These are phyloP conservation scores for Syngnathus acus DNA, from an alignment of 2,797 vertebrate species.

Conservation along the genomic window DNA sequence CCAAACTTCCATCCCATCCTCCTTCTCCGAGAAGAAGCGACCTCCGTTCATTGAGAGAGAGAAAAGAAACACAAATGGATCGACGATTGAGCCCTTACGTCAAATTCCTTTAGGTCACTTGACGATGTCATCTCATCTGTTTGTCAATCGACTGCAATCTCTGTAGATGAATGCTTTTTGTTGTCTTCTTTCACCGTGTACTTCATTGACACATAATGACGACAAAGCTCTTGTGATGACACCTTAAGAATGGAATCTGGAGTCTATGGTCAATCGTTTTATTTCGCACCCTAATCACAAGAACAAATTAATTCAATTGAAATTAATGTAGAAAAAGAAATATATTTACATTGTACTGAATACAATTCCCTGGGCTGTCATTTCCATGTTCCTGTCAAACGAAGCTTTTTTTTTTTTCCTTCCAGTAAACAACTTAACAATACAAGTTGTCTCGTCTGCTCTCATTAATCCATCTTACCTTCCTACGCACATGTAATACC, in stretches of 20 bases:
- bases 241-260: not conserved
- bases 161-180: constrained; percentile 16
- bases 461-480: constrained; percentile 57
- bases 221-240: not conserved
- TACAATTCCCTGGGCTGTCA: not conserved
- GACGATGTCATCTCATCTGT: constrained; percentile 1
- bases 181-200: not conserved
- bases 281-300: not conserved
- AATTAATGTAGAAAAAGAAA: not conserved
- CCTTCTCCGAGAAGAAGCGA: constrained; percentile 31
- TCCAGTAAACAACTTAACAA: constrained; percentile 55
- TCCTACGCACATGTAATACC: constrained; percentile 39
- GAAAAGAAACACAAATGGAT: constrained; percentile 39
- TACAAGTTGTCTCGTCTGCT: constrained; percentile 37
- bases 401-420: constrained; percentile 23
- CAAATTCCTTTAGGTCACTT: constrained; percentile 43
- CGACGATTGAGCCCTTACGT: constrained; percentile 45
- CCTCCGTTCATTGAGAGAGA: constrained; percentile 20
- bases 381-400: constrained; percentile 10
- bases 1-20: constrained; percentile 9
- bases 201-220: not conserved
- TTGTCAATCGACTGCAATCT: constrained; percentile 5
- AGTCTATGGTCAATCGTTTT: not conserved
- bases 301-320: not conserved
- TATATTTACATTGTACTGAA: not conserved